Base-by-base conservation (phyloP, 2,888 invertebrate genomes). In the Trachelus tabidus region DNA sequence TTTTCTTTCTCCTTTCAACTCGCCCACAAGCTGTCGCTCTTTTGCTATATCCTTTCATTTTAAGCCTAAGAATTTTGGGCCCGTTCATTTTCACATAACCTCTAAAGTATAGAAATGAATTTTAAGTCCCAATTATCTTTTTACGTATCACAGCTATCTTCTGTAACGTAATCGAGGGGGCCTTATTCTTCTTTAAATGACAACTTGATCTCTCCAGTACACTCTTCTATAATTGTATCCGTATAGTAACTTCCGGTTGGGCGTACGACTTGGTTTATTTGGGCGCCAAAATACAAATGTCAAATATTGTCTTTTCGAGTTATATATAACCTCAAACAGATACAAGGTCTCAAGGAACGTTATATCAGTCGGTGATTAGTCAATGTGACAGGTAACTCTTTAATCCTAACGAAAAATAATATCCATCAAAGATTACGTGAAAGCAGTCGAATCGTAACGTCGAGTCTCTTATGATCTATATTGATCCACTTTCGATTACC, bases 11-110 rank as follows among this genome's bases (percentile, higher is more conserved):
- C 2, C 9, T 83, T 76, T 80, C 76, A 84, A 85, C 83, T 83
- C 86, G 85, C 85, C 85, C 85, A 86, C 87, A 85, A 86, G 83
- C 85, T 86, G 86, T 85, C 82, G 83, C 81, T 78, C 71, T 75
- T 76, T 75, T 76, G 77, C 80, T 79, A 80, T 77, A 77, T 79
- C 77, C 81, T 79, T 81, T 71, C 71, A 75, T 77, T 1, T 34
- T 1, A 12, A 31, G 12, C 23, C 9, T 23, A 56, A 9, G 56
- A 56, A 56, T 56, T 56, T 56, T 56, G 23, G 23, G 23, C 56
- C 56, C 9, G 56, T 56, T 1, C 40, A 40, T 15, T 15, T 56
- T 56, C 9, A 9, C 23, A 23, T 40, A 40, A 15, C 40, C 40
- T 9, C 9, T 9, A 6, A 4, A 15, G 15, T 56, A 23, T 23